Evolutionary conservation across 2,113 vertebrate genomes (phyloP).

Genomic region (Thryonomys swinderianus): DNA sequence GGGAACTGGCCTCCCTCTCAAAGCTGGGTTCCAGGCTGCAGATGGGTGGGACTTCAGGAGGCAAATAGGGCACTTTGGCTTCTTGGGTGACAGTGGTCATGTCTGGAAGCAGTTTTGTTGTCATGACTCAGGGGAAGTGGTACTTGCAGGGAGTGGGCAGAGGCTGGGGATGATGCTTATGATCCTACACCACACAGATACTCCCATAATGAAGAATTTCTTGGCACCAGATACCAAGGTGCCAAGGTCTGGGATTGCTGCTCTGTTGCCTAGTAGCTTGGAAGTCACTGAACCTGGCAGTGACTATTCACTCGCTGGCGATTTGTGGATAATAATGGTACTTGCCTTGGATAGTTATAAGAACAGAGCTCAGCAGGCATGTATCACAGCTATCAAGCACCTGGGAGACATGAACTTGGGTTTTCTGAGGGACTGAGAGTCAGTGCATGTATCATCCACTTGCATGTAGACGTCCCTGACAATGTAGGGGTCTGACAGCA

Average conservation of each 20-base stretch:
- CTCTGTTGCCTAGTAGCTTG: neutral
- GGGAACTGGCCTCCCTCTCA: neutral
- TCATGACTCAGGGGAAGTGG: neutral
- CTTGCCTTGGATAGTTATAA: neutral
- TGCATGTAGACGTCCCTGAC: neutral
- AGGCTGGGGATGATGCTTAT: neutral
- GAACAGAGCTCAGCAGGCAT: neutral
- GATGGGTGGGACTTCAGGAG: neutral
- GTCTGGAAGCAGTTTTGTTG: neutral
- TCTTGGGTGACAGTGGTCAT: neutral
- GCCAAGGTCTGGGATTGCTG: neutral
- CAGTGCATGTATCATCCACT: neutral
- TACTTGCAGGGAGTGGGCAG: neutral
- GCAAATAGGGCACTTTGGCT: neutral
- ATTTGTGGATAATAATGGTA: too few relatives aligned
- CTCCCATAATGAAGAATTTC: neutral
- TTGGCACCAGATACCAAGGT: neutral
- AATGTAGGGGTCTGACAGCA: neutral
- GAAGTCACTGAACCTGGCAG: neutral
- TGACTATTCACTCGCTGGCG: neutral
- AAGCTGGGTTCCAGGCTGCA: neutral
- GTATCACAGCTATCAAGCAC: too few relatives aligned
- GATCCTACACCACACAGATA: fast-evolving
- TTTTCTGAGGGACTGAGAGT: neutral
- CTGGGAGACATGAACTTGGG: neutral